Base-by-base conservation (phyloP, 2,888 invertebrate genomes). In the Physocephala rufipes region DNA sequence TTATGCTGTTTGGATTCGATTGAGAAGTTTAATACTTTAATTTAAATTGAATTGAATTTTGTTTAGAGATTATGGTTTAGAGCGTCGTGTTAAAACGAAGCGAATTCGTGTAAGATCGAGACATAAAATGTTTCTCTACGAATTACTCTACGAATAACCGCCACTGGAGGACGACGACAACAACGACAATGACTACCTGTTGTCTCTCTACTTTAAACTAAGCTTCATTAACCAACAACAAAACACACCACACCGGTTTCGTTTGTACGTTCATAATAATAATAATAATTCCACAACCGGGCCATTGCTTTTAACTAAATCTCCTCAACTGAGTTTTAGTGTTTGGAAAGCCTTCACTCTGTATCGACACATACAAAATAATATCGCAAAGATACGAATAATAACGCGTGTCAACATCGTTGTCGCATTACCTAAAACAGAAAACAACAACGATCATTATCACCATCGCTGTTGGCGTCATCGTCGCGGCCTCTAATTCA, bases 341-440 rank as follows among this genome's bases (percentile, higher is more conserved):
- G 70, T 64, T 64, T 70, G 70, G 64, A 63, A 64, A 70, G 58
- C 70, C 70, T 70, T 70, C 70, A 70, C 70, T 69, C 69, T 64
- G 70, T 58, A 70, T 70, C 47, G 70, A 70, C 70, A 70, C 58
- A n/a, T n/a, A n/a, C n/a, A n/a, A n/a, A n/a, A n/a, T n/a, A 64
- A 70, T 26, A 49, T 30, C 28, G 55, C n/a, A n/a, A 64, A 58
- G 64, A 64, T 26, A 26, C 45, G 47, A 63, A 45, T 26, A 24
- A 70, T 30, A n/a, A 28, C 64, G 64, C 64, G 63, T 58, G 70
- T 58, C 63, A 58, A 28, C 70, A 64, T 58, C 24, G n/a, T n/a
- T n/a, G 45, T 24, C 58, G 13, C 58, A 68, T 51, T 49, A 30
- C 19, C 36, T 43, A 47, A 47, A 67, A n/a, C n/a, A n/a, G n/a